Percentiles rank a stretch among this genome's conserved stretches.
Evolutionary conservation across 2,797 vertebrate genomes (phyloP).

Genomic region (Brachyalestes nurse): DNA sequence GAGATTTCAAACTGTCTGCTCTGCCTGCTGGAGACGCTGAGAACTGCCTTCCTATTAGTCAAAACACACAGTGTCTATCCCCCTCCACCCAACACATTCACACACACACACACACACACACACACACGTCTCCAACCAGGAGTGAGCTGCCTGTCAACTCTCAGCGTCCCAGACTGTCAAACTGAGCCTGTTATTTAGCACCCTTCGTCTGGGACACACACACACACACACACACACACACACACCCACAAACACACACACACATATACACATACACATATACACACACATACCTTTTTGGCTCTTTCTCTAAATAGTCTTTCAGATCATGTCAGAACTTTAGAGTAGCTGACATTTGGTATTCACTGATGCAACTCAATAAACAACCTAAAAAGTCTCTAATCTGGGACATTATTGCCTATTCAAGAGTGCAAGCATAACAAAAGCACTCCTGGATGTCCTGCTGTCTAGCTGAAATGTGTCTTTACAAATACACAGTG

Average conservation of each 20-base stretch:
- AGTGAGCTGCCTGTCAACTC: conserved; percentile 89
- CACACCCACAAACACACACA: conserved; percentile 35
- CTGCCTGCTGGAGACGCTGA: conserved; percentile 95
- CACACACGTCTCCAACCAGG: conserved; percentile 79
- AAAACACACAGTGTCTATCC: conserved; percentile 91
- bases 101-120: conserved; percentile 6
- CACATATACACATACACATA: conserved; percentile 32
- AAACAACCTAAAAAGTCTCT: conserved; percentile 73
- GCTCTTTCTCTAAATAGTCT: conserved; percentile 77
- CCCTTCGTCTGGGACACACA: conserved; percentile 78
- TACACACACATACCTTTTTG: conserved; percentile 31
- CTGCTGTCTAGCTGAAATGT: conserved; percentile 81
- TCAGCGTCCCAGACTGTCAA: conserved; percentile 91
- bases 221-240: conserved; percentile 44
- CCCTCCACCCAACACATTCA: conserved; percentile 27
- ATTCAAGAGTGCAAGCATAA: conserved; percentile 73
- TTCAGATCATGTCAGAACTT: conserved; percentile 82
- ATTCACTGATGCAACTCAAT: conserved; percentile 85
- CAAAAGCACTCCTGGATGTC: conserved; percentile 71
- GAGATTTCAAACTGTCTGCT: conserved; percentile 99
- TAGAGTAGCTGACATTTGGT: conserved; percentile 75
- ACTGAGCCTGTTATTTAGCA: conserved; percentile 86
- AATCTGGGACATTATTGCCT: conserved; percentile 76
- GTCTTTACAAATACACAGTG: conserved; percentile 32
- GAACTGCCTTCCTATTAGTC: conserved; percentile 97